phyloP scores from a whole-genome alignment of 2,888 invertebrate species.

The Laspeyria flexula region DNA sequence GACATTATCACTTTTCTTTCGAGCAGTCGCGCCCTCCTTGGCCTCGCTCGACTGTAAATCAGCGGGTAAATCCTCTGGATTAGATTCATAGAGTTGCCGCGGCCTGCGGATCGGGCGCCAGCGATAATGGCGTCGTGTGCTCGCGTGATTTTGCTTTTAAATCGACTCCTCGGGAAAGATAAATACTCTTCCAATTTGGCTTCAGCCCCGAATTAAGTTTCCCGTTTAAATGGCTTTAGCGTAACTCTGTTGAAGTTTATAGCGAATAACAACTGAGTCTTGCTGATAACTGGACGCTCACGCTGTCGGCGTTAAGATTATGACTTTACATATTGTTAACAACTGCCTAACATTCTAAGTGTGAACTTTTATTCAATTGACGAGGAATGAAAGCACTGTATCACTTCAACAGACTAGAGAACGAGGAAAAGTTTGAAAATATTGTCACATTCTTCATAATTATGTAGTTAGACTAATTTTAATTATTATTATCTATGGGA shows the following conservation, averaged over 20 bases:
- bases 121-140: constrained; percentile 84
- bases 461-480: too few relatives aligned
- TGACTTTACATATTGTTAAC: too few relatives aligned
- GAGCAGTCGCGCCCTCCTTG: constrained; percentile 78
- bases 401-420: too few relatives aligned
- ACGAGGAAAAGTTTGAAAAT: too few relatives aligned
- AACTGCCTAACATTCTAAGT: too few relatives aligned
- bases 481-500: too few relatives aligned
- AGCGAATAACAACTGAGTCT: constrained; percentile 70
- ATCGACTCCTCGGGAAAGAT: constrained; percentile 80
- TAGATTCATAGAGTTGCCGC: constrained; percentile 85
- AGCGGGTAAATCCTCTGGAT: constrained; percentile 85
- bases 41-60: constrained; percentile 83
- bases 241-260: constrained; percentile 69
- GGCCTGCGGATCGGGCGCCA: constrained; percentile 78
- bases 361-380: too few relatives aligned
- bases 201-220: constrained; percentile 67
- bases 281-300: constrained; percentile 72
- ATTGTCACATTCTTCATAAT: too few relatives aligned
- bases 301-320: constrained; percentile 11
- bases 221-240: constrained; percentile 74
- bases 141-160: constrained; percentile 85
- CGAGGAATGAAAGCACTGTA: too few relatives aligned
- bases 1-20: constrained; percentile 90
- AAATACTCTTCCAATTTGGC: constrained; percentile 80